phyloP scores from a whole-genome alignment of 2,888 invertebrate genomes.

The Callosobruchus maculatus region DNA sequence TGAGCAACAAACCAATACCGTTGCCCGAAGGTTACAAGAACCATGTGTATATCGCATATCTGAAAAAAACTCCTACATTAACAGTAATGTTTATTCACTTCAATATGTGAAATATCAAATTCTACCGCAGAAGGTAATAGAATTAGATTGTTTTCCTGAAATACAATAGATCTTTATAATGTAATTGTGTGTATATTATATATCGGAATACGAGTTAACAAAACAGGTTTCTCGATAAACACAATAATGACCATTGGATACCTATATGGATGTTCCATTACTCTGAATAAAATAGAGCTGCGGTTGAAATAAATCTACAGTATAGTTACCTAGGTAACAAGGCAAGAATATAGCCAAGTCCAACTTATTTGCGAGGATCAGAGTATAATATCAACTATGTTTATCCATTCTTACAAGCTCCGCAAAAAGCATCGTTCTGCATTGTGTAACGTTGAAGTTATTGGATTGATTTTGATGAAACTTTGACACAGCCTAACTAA shows the following conservation, averaged over 20 bases:
- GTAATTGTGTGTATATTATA: neutral
- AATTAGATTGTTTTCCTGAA: conserved; percentile 1
- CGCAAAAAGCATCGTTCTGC: too few species aligned
- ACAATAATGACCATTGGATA: neutral
- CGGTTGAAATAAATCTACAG: neutral
- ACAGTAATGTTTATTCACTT: neutral
- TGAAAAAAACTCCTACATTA: neutral
- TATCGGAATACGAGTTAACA: neutral
- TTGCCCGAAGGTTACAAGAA: neutral
- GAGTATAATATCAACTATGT: too few species aligned
- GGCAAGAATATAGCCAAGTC: neutral
- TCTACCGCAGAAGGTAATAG: neutral
- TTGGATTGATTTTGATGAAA: too few species aligned
- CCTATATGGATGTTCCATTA: neutral
- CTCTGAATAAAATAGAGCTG: neutral
- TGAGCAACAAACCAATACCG: neutral
- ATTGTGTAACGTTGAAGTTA: too few species aligned
- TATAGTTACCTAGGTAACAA: neutral
- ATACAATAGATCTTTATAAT: conserved; percentile 2
- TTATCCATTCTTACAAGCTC: too few species aligned
- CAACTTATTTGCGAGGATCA: too few species aligned
- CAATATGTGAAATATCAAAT: neutral
- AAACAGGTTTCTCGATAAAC: neutral
- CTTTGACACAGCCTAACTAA: too few species aligned
- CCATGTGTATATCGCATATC: neutral